Base-by-base conservation (phyloP, 2,888 invertebrate species). In the Drosophila kuntzei region DNA sequence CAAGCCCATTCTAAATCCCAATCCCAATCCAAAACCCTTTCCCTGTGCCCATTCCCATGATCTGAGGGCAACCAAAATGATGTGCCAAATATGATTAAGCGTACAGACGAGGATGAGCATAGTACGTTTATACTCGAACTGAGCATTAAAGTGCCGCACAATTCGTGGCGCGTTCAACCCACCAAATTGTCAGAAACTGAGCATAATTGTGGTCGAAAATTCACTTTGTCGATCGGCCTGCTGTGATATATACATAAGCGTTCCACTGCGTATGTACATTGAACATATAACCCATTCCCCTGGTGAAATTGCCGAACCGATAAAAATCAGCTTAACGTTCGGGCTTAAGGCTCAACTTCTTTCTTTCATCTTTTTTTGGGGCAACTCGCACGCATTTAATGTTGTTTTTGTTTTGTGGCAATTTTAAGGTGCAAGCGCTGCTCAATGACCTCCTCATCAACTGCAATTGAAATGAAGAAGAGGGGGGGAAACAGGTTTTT, bases 271-370 rank as follows among this genome's bases (percentile, higher is more conserved):
- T 22, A 25, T 18, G 8, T 44, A 51, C 22, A 16, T 25, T n/a
- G n/a, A n/a, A 14, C 16, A 3, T 22, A 29, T 8, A 11, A 25
- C 9, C 41, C 65, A 43, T 55, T 71, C 47, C 59, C 18, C 49
- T 47, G 78, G 76, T 67, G 79, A 87, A 87, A 85, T 85, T 78
- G 78, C 59, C 46, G 59, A 25, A 34, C 29, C 66, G 87, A 81
- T 83, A 79, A 85, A 84, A 83, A 81, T 85, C 87, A 73, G 80
- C 83, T 85, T 81, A 81, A 83, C 62, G 55, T 71, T 79, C 68
- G 43, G 60, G 50, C 73, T 79, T 71, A 60, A 43, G 41, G 36
- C 67, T 49, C 60, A 49, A 54, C 60, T 67, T 66, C 49, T 59
- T 39, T 53, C 46, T 66, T 50, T 49, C 43, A 27, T 27, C 8